These are phyloP conservation scores for Onthophagus sagittarius DNA, from an alignment of 2,888 invertebrate genomes.

Conservation along the genomic window DNA sequence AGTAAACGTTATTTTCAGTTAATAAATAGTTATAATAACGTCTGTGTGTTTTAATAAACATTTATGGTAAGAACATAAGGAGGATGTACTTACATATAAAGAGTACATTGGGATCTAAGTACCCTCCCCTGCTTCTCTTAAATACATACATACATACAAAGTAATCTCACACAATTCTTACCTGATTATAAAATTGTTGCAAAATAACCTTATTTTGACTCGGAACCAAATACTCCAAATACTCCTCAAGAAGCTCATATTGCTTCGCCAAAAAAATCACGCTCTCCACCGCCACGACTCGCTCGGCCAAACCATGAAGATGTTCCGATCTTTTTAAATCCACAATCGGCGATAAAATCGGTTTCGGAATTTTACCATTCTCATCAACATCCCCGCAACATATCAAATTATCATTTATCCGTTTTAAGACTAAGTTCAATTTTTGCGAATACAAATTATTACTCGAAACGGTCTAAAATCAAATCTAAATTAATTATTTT, in stretches of 20 bases:
- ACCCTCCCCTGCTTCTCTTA: no score
- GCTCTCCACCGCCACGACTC: constrained; percentile 91
- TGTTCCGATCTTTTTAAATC: constrained; percentile 66
- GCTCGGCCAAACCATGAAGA: constrained; percentile 77
- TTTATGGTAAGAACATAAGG: no score
- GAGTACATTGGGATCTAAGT: no score
- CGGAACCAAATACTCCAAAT: constrained; percentile 79
- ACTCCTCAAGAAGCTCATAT: constrained; percentile 77
- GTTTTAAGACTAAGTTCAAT: constrained; percentile 68
- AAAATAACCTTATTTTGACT: constrained; percentile 64
- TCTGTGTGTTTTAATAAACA: no score
- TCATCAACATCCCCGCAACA: constrained; percentile 39
- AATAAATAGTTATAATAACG: no score
- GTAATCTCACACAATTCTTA: constrained; percentile 29
- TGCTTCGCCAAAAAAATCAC: constrained; percentile 86
- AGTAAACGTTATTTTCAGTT: no score
- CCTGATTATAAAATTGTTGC: constrained; percentile 67
- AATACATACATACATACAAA: background rate
- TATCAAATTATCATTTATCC: constrained; percentile 74
- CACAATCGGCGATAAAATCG: constrained; percentile 58
- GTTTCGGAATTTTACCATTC: constrained; percentile 51
- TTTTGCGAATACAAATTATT: constrained; percentile 61
- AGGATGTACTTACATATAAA: no score
- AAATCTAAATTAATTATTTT: constrained; percentile 11
- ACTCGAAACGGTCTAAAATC: constrained; percentile 50